Conservation (phyloP, 2,113 vertebrate genomes). For the Copsychus sechellarum region DNA sequence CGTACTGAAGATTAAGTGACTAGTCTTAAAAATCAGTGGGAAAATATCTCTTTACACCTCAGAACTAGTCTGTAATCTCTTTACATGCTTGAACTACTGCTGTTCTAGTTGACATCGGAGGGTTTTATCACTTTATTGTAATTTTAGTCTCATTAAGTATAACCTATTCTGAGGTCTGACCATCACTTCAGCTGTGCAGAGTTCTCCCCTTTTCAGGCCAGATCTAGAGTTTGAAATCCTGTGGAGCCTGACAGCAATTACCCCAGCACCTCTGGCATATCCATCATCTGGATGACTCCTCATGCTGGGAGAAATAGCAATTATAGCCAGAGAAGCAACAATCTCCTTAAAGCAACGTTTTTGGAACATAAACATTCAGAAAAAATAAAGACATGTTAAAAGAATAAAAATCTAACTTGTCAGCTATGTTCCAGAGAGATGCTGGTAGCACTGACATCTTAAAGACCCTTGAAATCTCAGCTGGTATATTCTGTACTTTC, state of each 20-base stretch:
- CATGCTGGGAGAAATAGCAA: constrained; percentile 6
- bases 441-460: not conserved
- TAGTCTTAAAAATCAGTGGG: not conserved
- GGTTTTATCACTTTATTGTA: not conserved
- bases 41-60: not conserved
- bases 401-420: constrained; percentile 1
- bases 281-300: constrained; percentile 22
- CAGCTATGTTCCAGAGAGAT: not conserved
- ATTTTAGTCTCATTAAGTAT: not conserved
- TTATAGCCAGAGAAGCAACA: constrained; percentile 21
- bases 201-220: not conserved
- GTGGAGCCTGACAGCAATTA: constrained; percentile 15
- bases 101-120: not conserved
- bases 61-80: not conserved
- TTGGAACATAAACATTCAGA: not conserved
- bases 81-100: not conserved
- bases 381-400: not conserved
- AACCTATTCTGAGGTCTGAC: not conserved
- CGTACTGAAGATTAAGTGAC: not conserved
- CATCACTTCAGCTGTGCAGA: not conserved
- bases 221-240: not conserved
- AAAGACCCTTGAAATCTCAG: not conserved
- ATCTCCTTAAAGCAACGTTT: not conserved
- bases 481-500: not conserved
- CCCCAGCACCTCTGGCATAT: constrained; percentile 11